A percentile compares a stretch with the other conserved stretches of the same genome.
phyloP scores from a whole-genome alignment of 2,797 vertebrate genomes.

The Sebastes elongatus region DNA sequence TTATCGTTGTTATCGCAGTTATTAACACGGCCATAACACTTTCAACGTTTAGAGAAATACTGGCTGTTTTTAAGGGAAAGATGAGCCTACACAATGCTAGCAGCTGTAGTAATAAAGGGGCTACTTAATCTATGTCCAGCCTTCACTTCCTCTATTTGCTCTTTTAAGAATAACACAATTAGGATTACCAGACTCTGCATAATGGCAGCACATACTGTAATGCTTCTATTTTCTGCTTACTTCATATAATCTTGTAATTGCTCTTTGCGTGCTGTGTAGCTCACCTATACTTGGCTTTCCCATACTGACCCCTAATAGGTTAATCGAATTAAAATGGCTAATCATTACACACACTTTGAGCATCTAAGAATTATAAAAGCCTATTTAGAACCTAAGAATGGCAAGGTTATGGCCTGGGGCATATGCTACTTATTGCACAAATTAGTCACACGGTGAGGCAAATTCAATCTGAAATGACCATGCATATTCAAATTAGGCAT shows the following conservation, averaged over 20 bases:
- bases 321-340: slow-evolving; percentile 65
- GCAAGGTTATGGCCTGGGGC: slow-evolving; percentile 61
- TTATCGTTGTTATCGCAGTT: too few species aligned
- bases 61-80: not conserved
- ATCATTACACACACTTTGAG: slow-evolving; percentile 56
- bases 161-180: not conserved
- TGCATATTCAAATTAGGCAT: slow-evolving; percentile 77
- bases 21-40: too few species aligned
- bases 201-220: not conserved
- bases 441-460: slow-evolving; percentile 72
- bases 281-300: slow-evolving; percentile 32
- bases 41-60: not conserved
- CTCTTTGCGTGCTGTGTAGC: slow-evolving; percentile 14
- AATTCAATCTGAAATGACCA: slow-evolving; percentile 77
- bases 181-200: not conserved
- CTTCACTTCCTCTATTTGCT: not conserved
- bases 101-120: not conserved
- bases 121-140: not conserved
- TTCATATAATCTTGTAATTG: not conserved
- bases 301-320: slow-evolving; percentile 44
- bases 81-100: not conserved
- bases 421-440: slow-evolving; percentile 75
- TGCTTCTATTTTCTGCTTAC: not conserved
- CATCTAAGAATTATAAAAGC: slow-evolving; percentile 46
- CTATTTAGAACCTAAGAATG: slow-evolving; percentile 60